phyloP scores from a whole-genome alignment of 2,113 vertebrate species.

The Mugil cephalus region DNA sequence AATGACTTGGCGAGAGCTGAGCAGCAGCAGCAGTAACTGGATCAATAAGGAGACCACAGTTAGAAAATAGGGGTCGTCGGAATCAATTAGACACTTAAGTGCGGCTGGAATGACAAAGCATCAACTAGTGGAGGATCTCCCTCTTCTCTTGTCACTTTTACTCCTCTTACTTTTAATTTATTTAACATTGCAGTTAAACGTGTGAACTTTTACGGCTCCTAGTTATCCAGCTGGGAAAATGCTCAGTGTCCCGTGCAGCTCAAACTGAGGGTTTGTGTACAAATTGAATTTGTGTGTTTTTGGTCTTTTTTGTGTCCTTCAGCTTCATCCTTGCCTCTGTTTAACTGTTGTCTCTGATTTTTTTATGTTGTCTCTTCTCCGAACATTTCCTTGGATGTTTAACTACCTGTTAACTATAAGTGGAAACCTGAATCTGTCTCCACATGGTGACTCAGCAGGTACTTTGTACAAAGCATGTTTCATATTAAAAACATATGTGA shows the following conservation, averaged over 20 bases:
- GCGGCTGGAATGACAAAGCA: slow-evolving; percentile 45
- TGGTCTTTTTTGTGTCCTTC: slow-evolving; percentile 13
- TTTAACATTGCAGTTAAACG: background rate
- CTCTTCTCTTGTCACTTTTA: background rate
- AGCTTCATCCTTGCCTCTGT: slow-evolving; percentile 1
- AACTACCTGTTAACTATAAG: slow-evolving; percentile 1
- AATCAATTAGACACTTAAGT: slow-evolving; percentile 72
- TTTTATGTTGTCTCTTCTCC: background rate
- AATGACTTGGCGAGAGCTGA: slow-evolving; percentile 45
- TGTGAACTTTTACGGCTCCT: background rate
- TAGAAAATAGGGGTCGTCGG: slow-evolving; percentile 55
- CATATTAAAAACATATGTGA: background rate
- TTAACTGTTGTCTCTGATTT: slow-evolving; percentile 19
- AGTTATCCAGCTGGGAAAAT: slow-evolving; percentile 7
- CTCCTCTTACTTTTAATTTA: background rate
- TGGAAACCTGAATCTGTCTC: background rate
- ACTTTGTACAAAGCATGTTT: slow-evolving; percentile 1
- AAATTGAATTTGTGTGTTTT: slow-evolving; percentile 1
- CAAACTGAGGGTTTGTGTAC: background rate
- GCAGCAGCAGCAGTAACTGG: slow-evolving; percentile 54
- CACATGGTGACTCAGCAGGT: slow-evolving; percentile 2
- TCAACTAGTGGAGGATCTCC: slow-evolving; percentile 5
- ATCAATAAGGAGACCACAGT: slow-evolving; percentile 71
- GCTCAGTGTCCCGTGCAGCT: background rate
- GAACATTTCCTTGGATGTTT: background rate